phyloP scores from a whole-genome alignment of 2,113 vertebrate genomes.

The Nesoenas mayeri region DNA sequence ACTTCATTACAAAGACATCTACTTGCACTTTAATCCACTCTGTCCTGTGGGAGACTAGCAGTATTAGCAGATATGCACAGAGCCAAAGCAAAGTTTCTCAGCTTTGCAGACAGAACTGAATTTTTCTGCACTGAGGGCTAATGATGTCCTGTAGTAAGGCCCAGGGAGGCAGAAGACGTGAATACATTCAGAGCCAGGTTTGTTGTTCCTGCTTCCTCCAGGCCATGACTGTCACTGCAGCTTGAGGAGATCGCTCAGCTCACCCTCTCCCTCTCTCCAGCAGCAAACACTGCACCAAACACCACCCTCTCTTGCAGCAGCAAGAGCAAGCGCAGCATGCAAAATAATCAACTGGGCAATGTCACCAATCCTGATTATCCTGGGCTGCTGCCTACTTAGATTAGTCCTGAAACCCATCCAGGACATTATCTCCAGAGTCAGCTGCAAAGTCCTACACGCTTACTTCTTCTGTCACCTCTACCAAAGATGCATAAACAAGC shows the following conservation, averaged over 20 bases:
- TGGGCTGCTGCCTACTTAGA: conserved; percentile 22
- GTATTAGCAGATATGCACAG: background rate
- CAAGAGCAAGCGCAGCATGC: conserved; percentile 16
- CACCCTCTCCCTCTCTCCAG: background rate
- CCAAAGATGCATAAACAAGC: background rate
- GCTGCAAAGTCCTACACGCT: background rate
- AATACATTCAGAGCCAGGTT: background rate
- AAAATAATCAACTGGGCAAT: conserved; percentile 1
- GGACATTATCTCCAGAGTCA: background rate
- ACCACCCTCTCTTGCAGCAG: background rate
- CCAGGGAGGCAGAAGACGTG: background rate
- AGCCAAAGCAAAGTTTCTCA: background rate
- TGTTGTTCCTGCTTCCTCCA: background rate
- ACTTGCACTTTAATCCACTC: background rate
- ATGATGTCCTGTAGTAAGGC: background rate
- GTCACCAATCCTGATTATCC: conserved; percentile 26
- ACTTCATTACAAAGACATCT: background rate
- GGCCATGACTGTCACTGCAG: background rate
- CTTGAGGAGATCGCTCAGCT: background rate
- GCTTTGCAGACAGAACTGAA: background rate
- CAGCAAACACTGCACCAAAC: conserved; percentile 1
- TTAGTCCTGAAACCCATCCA: conserved; percentile 22
- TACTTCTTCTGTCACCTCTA: background rate
- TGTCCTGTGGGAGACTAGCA: background rate
- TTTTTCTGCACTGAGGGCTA: background rate